Conservation (phyloP, 1,140 invertebrate genomes). For the roundworm (Caenorhabditis elegans) region WBcel235 BX284606.5:8454501-8455000, state of each 20-base stretch:
- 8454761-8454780: constrained; percentile 1
- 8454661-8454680: background rate
- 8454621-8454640: background rate
- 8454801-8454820: background rate
- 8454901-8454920: background rate
- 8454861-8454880: background rate
- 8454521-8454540: background rate
- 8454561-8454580: background rate
- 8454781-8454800: background rate
- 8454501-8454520: background rate
- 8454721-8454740: background rate
- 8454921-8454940: background rate
- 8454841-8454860: background rate
- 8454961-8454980: background rate
- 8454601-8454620: background rate
- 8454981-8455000: background rate
- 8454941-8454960: background rate
- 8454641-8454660: background rate
- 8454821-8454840: background rate
- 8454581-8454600: background rate
- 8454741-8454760: background rate
- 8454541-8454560: background rate
- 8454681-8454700: background rate
- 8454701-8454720: background rate
- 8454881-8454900: background rate